A percentile compares a stretch with the other conserved stretches of the same genome.
These are phyloP conservation scores for Poeciliopsis retropinna DNA, from an alignment of 2,113 vertebrate species.

Conservation along the genomic window DNA sequence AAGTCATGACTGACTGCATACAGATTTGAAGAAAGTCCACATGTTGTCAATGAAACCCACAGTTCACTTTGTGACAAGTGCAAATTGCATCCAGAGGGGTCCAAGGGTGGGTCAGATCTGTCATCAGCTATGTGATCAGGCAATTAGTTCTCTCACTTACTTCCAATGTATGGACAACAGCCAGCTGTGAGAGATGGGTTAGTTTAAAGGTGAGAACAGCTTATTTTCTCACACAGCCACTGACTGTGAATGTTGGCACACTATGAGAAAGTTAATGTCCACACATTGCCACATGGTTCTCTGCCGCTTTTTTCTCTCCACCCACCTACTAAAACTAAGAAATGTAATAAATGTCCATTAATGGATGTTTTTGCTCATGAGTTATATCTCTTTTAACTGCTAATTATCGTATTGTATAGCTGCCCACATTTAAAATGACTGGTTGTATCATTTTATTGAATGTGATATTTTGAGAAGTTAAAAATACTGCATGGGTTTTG, in stretches of 20 bases:
- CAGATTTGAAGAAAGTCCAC: constrained; percentile 33
- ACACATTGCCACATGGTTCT: neutral
- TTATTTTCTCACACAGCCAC: constrained; percentile 1
- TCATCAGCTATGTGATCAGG: constrained; percentile 14
- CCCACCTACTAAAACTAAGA: neutral
- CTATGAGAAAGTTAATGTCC: constrained; percentile 1
- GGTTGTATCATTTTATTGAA: no score
- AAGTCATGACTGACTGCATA: constrained; percentile 38
- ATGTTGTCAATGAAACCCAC: constrained; percentile 34
- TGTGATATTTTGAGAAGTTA: neutral
- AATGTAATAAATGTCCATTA: neutral
- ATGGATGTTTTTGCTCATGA: neutral
- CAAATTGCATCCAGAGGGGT: constrained; percentile 27
- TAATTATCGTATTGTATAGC: neutral
- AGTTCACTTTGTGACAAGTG: constrained; percentile 35
- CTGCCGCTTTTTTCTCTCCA: neutral
- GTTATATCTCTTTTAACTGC: neutral
- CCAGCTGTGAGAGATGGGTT: neutral
- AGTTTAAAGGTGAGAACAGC: constrained; percentile 7
- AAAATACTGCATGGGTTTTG: neutral
- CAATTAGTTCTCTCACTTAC: neutral
- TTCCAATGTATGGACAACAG: constrained; percentile 14
- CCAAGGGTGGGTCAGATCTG: constrained; percentile 21
- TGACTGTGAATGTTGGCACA: neutral
- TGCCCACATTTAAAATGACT: neutral